A percentile compares a stretch with the other conserved stretches of the same genome.
Conservation (phyloP, 2,113 vertebrate species). For the Coregonus clupeaformis region DNA sequence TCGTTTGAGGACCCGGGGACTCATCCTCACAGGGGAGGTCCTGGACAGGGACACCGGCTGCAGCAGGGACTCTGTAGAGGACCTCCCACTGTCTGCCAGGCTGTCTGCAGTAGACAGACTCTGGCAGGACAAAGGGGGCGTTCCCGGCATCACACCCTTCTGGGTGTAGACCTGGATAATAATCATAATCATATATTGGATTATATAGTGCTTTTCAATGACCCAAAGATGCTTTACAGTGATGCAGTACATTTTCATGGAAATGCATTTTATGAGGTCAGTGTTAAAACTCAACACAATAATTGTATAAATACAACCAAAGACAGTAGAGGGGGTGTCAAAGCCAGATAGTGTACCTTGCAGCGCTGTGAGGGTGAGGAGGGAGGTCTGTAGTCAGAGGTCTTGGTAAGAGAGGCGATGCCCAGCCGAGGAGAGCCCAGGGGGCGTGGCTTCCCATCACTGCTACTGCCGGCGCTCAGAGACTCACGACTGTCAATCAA, state of each 20-base stretch:
- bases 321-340: no score
- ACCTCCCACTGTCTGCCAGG: conserved; percentile 53
- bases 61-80: conserved; percentile 74
- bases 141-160: conserved; percentile 87
- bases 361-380: conserved; percentile 92
- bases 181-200: no score
- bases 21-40: conserved; percentile 94
- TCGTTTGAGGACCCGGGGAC: conserved; percentile 84
- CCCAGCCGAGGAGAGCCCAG: conserved; percentile 92
- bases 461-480: conserved; percentile 39
- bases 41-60: conserved; percentile 79
- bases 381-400: conserved; percentile 89
- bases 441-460: conserved; percentile 81
- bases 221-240: no score
- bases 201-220: no score
- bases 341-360: conserved; percentile 61
- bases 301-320: no score
- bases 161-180: conserved; percentile 84
- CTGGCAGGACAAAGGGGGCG: conserved; percentile 74
- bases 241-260: no score
- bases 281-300: no score
- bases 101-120: conserved; percentile 67
- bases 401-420: conserved; percentile 91
- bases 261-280: no score
- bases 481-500: conserved; percentile 47